Evolutionary conservation across 2,113 vertebrate genomes (phyloP).

Genomic region (Anser brachyrhynchus): DNA sequence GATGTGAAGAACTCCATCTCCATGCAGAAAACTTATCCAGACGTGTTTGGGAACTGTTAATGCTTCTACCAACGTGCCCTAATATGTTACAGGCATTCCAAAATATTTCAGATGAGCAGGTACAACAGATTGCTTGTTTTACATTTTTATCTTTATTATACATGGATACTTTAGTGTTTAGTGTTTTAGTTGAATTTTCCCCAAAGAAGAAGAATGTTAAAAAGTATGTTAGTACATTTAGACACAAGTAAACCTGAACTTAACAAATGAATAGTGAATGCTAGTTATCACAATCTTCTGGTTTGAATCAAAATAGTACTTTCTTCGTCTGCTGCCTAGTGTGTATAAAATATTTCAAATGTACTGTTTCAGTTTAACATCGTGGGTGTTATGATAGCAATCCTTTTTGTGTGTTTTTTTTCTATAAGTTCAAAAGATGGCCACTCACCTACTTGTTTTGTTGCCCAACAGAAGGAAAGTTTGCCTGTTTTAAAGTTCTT

Average conservation of each 20-base stretch:
- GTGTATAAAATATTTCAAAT: not conserved
- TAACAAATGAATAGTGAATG: not conserved
- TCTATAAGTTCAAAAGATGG: not conserved
- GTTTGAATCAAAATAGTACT: not conserved
- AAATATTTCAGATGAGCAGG: conserved; percentile 95
- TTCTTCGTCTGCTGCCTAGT: not conserved
- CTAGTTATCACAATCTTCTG: not conserved
- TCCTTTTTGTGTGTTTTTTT: not conserved
- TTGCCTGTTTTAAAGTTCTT: not conserved
- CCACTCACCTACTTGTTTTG: not conserved
- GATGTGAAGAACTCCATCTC: conserved; percentile 96
- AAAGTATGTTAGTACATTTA: not conserved
- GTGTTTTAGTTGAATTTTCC: not conserved
- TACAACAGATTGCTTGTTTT: conserved; percentile 57
- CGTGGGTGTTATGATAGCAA: not conserved
- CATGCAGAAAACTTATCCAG: conserved; percentile 97
- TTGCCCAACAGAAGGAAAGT: not conserved
- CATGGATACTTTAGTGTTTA: not conserved
- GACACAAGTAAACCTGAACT: not conserved
- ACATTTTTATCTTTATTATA: not conserved
- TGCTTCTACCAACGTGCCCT: conserved; percentile 97
- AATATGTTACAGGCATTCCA: conserved; percentile 99
- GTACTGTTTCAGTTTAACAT: not conserved
- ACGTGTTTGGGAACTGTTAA: conserved; percentile 96
- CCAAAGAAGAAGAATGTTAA: not conserved